Evolutionary conservation across 2,113 vertebrate genomes (phyloP).

Genomic region (Camarhynchus parvulus): DNA sequence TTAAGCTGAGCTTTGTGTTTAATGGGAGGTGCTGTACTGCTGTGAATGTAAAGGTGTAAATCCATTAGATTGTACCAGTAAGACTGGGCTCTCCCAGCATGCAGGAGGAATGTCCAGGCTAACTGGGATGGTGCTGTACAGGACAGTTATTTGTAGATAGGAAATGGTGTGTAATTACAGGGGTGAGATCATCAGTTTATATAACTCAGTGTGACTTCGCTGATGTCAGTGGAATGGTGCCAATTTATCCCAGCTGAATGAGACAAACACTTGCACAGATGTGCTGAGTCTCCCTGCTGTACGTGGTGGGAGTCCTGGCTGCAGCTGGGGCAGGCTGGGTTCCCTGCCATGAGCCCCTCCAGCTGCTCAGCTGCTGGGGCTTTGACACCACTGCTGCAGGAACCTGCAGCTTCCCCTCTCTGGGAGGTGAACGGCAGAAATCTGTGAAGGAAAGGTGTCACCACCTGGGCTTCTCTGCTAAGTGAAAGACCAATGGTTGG

Average conservation of each 20-base stretch:
- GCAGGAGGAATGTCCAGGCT: not conserved
- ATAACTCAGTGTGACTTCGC: not conserved
- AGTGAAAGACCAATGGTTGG: constrained; percentile 32
- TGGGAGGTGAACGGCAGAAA: not conserved
- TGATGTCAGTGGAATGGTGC: constrained; percentile 37
- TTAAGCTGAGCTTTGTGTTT: constrained; percentile 3
- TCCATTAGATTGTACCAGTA: not conserved
- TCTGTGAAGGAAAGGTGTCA: constrained; percentile 10
- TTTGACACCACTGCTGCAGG: not conserved
- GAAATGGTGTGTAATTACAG: constrained; percentile 18
- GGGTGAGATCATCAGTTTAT: constrained; percentile 43
- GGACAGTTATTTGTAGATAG: not conserved
- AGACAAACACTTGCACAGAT: constrained; percentile 17
- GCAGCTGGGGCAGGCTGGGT: not conserved
- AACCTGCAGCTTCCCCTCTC: not conserved
- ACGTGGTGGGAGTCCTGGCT: not conserved
- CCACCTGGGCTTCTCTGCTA: constrained; percentile 40
- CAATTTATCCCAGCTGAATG: not conserved
- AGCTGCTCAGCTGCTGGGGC: not conserved
- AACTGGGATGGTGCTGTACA: not conserved
- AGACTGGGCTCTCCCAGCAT: not conserved
- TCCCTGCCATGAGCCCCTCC: not conserved
- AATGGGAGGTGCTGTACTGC: not conserved
- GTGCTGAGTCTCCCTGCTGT: not conserved
- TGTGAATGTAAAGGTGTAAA: not conserved